Evolutionary conservation across 2,888 invertebrate genomes (phyloP).

Genomic region (Busseola fusca): DNA sequence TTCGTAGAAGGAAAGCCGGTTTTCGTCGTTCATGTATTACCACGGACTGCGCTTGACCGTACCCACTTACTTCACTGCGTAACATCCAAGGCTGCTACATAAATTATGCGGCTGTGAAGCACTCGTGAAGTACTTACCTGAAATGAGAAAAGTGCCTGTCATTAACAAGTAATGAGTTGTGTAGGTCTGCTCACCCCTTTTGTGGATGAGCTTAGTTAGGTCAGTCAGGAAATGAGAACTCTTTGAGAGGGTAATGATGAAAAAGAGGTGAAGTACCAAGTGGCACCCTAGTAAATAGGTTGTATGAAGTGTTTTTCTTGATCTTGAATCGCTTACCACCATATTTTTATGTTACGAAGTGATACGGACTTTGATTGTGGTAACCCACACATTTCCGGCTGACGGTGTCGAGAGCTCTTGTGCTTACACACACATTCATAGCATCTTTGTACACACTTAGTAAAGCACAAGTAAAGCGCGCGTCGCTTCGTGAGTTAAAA

Average conservation of each 20-base stretch:
- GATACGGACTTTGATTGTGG: neutral
- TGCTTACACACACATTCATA: neutral
- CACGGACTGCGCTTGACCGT: neutral
- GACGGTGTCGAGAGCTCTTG: neutral
- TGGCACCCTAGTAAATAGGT: neutral
- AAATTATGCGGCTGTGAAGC: constrained; percentile 38
- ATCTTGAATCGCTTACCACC: no score
- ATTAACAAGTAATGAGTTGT: constrained; percentile 39
- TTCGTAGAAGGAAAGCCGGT: neutral
- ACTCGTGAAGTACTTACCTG: constrained; percentile 62
- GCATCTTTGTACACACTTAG: neutral
- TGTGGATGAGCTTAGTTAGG: neutral
- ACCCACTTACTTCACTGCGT: constrained; percentile 37
- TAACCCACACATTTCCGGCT: no score
- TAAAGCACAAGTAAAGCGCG: neutral
- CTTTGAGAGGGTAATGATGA: neutral
- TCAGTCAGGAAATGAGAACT: constrained; percentile 12
- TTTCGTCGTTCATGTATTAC: neutral
- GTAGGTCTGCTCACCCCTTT: constrained; percentile 18
- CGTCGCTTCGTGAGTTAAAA: no score
- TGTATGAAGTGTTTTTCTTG: neutral
- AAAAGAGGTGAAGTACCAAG: neutral
- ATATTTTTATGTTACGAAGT: neutral
- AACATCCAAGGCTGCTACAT: constrained; percentile 31
- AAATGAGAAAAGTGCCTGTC: constrained; percentile 62